phyloP scores from a whole-genome alignment of 2,888 invertebrate species.

The Sesia bembeciformis region DNA sequence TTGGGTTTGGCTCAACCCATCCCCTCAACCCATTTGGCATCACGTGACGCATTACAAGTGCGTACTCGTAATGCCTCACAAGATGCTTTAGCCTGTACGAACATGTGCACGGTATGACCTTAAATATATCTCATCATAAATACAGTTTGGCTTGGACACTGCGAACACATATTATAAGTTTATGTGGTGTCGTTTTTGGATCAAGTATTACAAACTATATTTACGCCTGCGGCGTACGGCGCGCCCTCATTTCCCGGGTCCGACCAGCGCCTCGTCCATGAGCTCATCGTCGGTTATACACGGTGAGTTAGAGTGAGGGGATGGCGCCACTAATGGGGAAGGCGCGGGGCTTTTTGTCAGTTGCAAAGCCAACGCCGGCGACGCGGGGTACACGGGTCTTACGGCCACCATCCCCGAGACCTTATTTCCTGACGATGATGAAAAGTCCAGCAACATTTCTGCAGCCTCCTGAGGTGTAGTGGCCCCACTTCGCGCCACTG shows the following conservation, averaged over 20 bases:
- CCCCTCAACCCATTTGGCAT: too few relatives aligned
- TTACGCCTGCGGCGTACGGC: not conserved
- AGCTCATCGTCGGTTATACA: constrained; percentile 92
- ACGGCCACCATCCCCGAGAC: constrained; percentile 71
- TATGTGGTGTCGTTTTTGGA: too few relatives aligned
- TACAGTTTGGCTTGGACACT: too few relatives aligned
- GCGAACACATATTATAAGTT: too few relatives aligned
- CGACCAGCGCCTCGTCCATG: constrained; percentile 90
- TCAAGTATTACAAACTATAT: too few relatives aligned
- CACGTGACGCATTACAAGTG: too few relatives aligned
- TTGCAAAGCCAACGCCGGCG: constrained; percentile 82
- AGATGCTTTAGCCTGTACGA: too few relatives aligned
- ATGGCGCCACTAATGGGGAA: constrained; percentile 79
- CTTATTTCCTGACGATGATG: constrained; percentile 73
- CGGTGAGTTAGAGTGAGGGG: constrained; percentile 82
- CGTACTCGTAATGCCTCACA: too few relatives aligned
- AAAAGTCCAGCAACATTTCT: constrained; percentile 80
- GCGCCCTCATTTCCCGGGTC: constrained; percentile 79
- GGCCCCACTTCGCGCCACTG: constrained; percentile 56
- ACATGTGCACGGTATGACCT: too few relatives aligned
- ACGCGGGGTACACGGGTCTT: constrained; percentile 72
- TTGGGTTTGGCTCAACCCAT: too few relatives aligned
- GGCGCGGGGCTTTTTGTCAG: constrained; percentile 86
- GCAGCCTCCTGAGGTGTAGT: constrained; percentile 75
- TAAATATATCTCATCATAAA: too few relatives aligned